These are phyloP conservation scores for Candoia aspera DNA, from an alignment of 2,113 vertebrate genomes.

Conservation along the genomic window DNA sequence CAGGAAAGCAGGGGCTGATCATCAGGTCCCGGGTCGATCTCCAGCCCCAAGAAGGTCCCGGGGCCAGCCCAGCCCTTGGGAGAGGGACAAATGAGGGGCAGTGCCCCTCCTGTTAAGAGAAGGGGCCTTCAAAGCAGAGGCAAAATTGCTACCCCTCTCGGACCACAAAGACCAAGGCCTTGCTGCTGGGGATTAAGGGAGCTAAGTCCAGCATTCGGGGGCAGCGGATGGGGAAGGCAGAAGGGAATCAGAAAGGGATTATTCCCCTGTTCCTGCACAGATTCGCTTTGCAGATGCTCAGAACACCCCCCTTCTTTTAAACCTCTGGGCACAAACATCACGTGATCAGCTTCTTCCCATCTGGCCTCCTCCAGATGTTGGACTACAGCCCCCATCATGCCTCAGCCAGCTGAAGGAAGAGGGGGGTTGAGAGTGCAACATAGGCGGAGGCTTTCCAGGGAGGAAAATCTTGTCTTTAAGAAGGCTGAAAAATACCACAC, in stretches of 20 bases:
- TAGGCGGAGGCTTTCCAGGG: no score
- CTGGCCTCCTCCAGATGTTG: no score
- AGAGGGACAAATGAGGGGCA: no score
- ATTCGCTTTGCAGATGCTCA: neutral
- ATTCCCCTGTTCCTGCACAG: neutral
- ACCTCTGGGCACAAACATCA: neutral
- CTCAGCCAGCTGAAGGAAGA: no score
- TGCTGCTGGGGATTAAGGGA: neutral
- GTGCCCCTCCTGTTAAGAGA: no score
- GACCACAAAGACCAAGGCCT: neutral
- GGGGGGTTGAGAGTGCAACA: no score
- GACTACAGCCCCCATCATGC: no score
- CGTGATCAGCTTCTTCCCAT: no score
- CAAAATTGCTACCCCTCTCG: neutral
- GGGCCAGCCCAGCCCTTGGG: neutral
- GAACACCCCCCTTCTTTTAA: neutral
- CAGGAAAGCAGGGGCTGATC: neutral
- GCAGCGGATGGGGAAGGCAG: neutral
- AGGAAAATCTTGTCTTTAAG: no score
- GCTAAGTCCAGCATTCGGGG: neutral
- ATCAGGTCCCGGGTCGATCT: neutral
- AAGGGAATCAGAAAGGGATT: neutral
- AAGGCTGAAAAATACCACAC: no score
- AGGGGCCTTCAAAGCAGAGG: neutral
- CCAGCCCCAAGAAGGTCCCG: neutral